A percentile compares a stretch with the other conserved stretches of the same genome.
Evolutionary conservation across 2,113 vertebrate genomes (phyloP).

Genomic region (Puffinus mauretanicus): DNA sequence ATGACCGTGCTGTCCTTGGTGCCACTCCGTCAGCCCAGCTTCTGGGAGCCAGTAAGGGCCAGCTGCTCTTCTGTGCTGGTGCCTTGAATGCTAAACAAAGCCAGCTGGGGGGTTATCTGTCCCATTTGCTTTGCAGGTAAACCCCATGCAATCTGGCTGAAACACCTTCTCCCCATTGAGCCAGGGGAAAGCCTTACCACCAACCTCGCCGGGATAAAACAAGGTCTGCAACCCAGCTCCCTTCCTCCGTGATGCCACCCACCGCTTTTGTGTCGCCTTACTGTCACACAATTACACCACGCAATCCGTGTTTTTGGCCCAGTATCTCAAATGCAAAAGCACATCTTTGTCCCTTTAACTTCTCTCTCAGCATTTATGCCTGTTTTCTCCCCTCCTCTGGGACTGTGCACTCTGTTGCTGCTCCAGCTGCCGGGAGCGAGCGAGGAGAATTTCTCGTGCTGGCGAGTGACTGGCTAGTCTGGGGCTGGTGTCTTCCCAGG

Average conservation of each 20-base stretch:
- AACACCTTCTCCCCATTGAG: not conserved
- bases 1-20: rapidly evolving
- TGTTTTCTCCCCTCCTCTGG: constrained; percentile 66
- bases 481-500: constrained; percentile 60
- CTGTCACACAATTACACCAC: not conserved
- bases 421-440: constrained; percentile 41
- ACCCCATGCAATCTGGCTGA: not conserved
- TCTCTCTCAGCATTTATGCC: constrained; percentile 19
- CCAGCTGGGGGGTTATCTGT: not conserved
- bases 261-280: not conserved
- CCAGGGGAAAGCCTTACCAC: not conserved
- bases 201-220: rapidly evolving
- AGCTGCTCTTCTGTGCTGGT: not conserved
- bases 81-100: not conserved
- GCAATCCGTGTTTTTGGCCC: not conserved
- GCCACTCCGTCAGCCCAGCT: not conserved
- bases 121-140: not conserved
- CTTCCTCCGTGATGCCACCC: not conserved
- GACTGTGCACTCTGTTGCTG: constrained; percentile 65
- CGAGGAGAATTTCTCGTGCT: constrained; percentile 67
- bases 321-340: not conserved
- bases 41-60: not conserved
- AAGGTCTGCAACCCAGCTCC: not conserved
- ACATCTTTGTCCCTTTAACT: constrained; percentile 61
- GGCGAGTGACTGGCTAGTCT: constrained; percentile 36